Evolutionary conservation across 1,140 invertebrate genomes (phyloP), one percentile per base, ranked within the genome.

Genomic region (Bacillus rossius): DNA sequence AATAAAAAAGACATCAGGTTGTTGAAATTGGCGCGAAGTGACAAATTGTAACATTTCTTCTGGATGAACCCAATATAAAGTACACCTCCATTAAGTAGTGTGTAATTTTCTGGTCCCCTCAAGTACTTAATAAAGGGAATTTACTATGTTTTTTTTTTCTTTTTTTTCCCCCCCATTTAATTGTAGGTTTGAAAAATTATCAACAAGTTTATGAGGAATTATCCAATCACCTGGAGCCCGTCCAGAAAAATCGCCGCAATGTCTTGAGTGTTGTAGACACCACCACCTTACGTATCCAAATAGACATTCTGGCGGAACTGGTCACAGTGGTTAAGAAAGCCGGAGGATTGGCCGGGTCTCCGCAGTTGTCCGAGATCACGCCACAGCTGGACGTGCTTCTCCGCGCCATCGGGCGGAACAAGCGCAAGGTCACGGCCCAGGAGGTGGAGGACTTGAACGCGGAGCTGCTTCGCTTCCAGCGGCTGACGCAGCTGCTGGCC

Each of bases 401-500:
- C 17, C 8, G 17, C 10, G 37, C 25, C 17, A 45, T 62, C 26
- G 50, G 16, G 4, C 45, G 51, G 23, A 48, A 55, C 16, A 45
- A 49, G 14, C 45, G 45, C 2, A 55, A 61, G 37, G 51, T 63
- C 8, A 55, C 41, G 45, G 19, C 25, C 19, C 47, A 58, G 23
- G 62, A 63, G 55, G 45, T 55, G 2, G 10, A 41, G 2, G 38
- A 61, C 10, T 45, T 67, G 17, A 53, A 55, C 14, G 16, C 38
- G n/a, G 65, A 67, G 43, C 26, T 64, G 8, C 47, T 40, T 4
- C 58, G 64, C 25, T 60, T 63, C 34, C 34, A 58, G 25, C 17
- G 61, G n/a, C 10, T 61, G 8, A 26, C 45, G 4, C 53, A 63
- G 34, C 43, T 64, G 25, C 14, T 25, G 29, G 19, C 49, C 20